These are phyloP conservation scores for Uropsilus gracilis DNA, from an alignment of 2,113 vertebrate genomes.

Conservation along the genomic window DNA sequence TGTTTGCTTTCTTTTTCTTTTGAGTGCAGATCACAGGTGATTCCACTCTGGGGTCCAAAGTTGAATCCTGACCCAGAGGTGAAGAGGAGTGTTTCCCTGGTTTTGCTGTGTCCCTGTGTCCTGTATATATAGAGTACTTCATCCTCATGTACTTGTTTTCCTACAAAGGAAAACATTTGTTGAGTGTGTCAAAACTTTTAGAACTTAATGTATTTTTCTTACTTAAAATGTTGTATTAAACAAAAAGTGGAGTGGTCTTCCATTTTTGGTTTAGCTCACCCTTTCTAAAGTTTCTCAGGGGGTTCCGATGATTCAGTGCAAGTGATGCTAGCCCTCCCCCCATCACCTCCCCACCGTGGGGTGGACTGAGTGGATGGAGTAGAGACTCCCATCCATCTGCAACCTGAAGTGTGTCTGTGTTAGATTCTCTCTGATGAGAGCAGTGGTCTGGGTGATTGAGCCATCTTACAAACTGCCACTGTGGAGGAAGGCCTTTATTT, in stretches of 20 bases:
- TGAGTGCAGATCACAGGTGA: not conserved
- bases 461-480: not conserved
- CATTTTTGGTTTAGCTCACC: not conserved
- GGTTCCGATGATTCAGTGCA: not conserved
- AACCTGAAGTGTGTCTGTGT: not conserved
- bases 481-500: not conserved
- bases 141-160: not conserved
- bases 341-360: not conserved
- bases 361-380: not conserved
- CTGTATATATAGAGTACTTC: not conserved
- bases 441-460: not conserved
- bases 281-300: not conserved
- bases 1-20: not conserved
- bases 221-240: not conserved
- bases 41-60: not conserved
- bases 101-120: not conserved
- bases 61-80: not conserved
- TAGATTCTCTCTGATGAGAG: not conserved
- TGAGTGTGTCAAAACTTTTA: conserved; percentile 8
- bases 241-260: not conserved
- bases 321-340: too few species aligned
- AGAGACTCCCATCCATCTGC: not conserved
- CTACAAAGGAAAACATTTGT: not conserved
- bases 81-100: not conserved
- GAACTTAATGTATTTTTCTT: not conserved